Conservation (phyloP, 2,797 vertebrate species). For the Lithobates pipiens region DNA sequence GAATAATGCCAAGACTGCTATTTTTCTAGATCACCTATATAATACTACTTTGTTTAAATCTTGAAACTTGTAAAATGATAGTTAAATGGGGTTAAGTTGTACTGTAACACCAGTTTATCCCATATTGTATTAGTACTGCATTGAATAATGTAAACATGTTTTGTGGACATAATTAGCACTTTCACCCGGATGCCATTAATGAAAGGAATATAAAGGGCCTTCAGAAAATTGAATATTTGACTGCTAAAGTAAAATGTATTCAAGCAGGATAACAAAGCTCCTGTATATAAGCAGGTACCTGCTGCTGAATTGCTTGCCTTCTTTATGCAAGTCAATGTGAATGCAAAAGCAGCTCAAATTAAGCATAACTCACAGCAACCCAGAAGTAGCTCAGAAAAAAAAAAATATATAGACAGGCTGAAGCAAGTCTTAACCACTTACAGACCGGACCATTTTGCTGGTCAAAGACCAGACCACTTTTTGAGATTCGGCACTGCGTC, state of each 20-base stretch:
- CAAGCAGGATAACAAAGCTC: not conserved
- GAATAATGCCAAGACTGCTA: slow-evolving; percentile 2
- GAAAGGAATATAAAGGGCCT: no score
- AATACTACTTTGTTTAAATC: not conserved
- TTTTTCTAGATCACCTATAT: slow-evolving; percentile 5
- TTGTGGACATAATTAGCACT: not conserved
- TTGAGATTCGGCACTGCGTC: no score
- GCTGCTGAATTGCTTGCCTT: not conserved
- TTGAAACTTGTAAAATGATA: not conserved
- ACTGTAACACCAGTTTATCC: not conserved
- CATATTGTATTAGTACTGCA: not conserved
- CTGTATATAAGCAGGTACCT: not conserved
- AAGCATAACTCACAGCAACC: not conserved
- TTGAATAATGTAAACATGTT: not conserved
- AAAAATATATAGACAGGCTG: not conserved
- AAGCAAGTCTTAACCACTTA: not conserved
- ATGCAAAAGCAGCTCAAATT: not conserved
- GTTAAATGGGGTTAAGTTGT: not conserved
- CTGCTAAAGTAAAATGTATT: not conserved
- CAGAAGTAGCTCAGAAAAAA: not conserved
- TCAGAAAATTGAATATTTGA: not conserved
- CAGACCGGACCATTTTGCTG: no score
- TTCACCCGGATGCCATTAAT: not conserved
- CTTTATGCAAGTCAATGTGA: not conserved
- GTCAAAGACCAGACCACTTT: no score